Conservation (phyloP, 1,140 invertebrate genomes). For the Leptonema lineaticorne region DNA sequence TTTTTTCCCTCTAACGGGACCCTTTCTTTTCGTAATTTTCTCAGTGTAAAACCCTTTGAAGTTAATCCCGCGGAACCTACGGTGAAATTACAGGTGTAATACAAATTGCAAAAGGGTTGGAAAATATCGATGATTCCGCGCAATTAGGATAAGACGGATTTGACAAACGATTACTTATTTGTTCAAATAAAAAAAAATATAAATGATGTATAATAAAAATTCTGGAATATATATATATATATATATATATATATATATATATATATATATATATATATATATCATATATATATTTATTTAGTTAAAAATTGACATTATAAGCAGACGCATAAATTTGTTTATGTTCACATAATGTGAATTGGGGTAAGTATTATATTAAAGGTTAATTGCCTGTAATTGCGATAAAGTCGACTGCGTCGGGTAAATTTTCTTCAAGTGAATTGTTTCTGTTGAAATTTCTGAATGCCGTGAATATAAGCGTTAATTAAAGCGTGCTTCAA, state of each 20-base stretch:
- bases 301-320: background rate
- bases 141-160: too few species aligned
- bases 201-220: background rate
- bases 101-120: background rate
- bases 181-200: background rate
- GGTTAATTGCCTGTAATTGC: too few species aligned
- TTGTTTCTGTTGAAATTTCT: too few species aligned
- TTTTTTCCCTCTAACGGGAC: constrained; percentile 1
- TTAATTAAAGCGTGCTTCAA: too few species aligned
- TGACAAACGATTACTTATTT: background rate
- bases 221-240: background rate
- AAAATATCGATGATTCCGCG: background rate
- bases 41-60: too few species aligned
- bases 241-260: background rate
- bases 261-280: background rate
- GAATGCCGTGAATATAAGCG: too few species aligned
- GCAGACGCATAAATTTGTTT: background rate
- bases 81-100: constrained; percentile 19
- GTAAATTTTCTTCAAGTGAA: background rate
- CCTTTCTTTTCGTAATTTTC: background rate
- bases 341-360: too few species aligned
- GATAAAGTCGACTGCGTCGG: too few species aligned
- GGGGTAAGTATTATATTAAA: too few species aligned
- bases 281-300: background rate
- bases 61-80: background rate